Base-by-base conservation (phyloP, 2,797 vertebrate species). In the Erithacus rubecula region DNA sequence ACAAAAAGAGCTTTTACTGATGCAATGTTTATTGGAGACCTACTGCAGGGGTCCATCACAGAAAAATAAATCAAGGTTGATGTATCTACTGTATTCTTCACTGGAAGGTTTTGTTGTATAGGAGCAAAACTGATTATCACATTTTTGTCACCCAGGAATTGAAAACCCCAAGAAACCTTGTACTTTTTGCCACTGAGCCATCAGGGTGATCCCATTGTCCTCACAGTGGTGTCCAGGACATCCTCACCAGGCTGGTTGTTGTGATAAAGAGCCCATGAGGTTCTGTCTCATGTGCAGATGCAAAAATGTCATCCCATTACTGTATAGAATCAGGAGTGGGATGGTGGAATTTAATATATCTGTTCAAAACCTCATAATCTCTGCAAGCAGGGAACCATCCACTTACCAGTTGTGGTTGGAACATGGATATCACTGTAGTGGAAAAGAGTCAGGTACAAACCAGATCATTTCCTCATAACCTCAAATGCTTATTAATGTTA, bases 371-470 rank as follows among this genome's bases (percentile, higher is more conserved):
- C 46, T 19, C n/a, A 14, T 55, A 11, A 37, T 64, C 13, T 63
- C 37, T 51, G 41, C 64, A 87, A 26, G 19, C 6, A 49, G 72
- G 68, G 74, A 34, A 8, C 10, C 26, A 30, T n/a, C 30, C 46
- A 44, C 37, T 70, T 24, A 23, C 1, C 14, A 71, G 4, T 0
- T 81, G 69, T 53, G 26, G 53, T 4, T 55, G 71, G 59, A 92
- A 65, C 15, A 21, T 0, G 0, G 46, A 6, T 68, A 44, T 22
- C 39, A 4, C 65, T 74, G 20, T 4, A 52, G 53, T 22, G 43
- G 69, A 78, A 91, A 91, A 69, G 10, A 55, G 41, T 65, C 55
- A 82, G 62, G 30, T 24, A 11, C 24, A 83, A 85, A 59, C 39
- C 87, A 78, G 23, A 80, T 83, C 7, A 27, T 64, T 89, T 86